A percentile compares a stretch with the other conserved stretches of the same genome.
These are phyloP conservation scores for Pavo muticus DNA, from an alignment of 2,113 vertebrate genomes.

Conservation along the genomic window DNA sequence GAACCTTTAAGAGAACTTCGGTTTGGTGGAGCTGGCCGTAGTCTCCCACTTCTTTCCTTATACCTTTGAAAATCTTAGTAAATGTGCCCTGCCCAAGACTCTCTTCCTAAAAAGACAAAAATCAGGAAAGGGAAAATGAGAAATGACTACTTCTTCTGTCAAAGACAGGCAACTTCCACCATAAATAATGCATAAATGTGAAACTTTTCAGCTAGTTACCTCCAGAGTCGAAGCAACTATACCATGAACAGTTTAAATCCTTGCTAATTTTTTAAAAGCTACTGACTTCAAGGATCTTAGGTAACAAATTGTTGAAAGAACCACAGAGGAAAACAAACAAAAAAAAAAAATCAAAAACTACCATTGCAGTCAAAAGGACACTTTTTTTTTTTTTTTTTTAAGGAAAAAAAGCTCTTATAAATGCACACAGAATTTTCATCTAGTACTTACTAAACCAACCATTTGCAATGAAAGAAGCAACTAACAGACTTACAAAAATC, in stretches of 20 bases:
- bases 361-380: neutral
- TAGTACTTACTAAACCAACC: neutral
- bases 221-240: neutral
- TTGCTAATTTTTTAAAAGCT: neutral
- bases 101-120: slow-evolving; percentile 82
- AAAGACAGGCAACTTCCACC: neutral
- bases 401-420: neutral
- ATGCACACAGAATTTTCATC: neutral
- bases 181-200: neutral
- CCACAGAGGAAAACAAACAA: neutral
- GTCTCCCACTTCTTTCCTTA: slow-evolving; percentile 91
- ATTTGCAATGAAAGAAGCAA: neutral
- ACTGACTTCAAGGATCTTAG: neutral
- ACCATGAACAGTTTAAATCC: neutral
- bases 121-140: neutral
- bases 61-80: slow-evolving; percentile 94
- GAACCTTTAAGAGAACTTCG: slow-evolving; percentile 92
- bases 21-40: slow-evolving; percentile 92
- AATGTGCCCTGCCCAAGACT: slow-evolving; percentile 96
- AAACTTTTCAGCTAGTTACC: neutral
- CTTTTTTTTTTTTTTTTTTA: neutral
- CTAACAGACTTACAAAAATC: slow-evolving; percentile 83
- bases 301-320: neutral
- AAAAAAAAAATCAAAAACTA: neutral
- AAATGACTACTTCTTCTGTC: neutral